Conservation (phyloP, 1,140 invertebrate species). For the Gryllus bimaculatus region DNA sequence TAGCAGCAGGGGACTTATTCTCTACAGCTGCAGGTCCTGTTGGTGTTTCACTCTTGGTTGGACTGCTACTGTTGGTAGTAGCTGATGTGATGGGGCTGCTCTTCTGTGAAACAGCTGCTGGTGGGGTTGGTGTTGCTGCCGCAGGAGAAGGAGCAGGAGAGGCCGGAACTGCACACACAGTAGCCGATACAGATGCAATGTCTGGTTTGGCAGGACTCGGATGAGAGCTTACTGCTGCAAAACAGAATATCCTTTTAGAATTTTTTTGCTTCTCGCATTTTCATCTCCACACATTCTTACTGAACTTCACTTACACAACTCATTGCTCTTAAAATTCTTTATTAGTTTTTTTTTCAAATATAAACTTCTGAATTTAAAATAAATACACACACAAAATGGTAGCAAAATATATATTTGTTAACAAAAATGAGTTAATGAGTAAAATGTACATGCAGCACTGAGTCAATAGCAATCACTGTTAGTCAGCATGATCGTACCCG, state of each 20-base stretch:
- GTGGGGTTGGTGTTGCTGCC: slow-evolving; percentile 25
- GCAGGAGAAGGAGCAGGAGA: slow-evolving; percentile 26
- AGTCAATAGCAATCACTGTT: too few relatives aligned
- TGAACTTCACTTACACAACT: too few relatives aligned
- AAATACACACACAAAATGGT: too few relatives aligned
- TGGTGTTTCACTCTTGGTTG: background rate
- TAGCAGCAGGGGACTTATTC: background rate
- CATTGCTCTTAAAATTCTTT: too few relatives aligned
- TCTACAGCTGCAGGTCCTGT: background rate
- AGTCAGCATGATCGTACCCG: background rate
- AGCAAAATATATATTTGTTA: too few relatives aligned
- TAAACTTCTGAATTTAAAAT: too few relatives aligned
- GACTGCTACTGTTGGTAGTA: background rate
- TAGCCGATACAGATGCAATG: background rate
- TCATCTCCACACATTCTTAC: too few relatives aligned
- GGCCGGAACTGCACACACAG: background rate
- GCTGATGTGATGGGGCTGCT: background rate
- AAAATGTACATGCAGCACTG: too few relatives aligned
- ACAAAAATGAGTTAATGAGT: too few relatives aligned
- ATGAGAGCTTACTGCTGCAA: background rate
- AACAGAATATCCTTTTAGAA: too few relatives aligned
- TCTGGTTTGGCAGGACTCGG: slow-evolving; percentile 3
- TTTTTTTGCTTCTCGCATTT: too few relatives aligned
- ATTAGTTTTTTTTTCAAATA: too few relatives aligned
- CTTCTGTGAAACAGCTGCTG: slow-evolving; percentile 15